These are phyloP conservation scores for Chromobotia macracanthus DNA, from an alignment of 2,797 vertebrate species.

Conservation along the genomic window DNA sequence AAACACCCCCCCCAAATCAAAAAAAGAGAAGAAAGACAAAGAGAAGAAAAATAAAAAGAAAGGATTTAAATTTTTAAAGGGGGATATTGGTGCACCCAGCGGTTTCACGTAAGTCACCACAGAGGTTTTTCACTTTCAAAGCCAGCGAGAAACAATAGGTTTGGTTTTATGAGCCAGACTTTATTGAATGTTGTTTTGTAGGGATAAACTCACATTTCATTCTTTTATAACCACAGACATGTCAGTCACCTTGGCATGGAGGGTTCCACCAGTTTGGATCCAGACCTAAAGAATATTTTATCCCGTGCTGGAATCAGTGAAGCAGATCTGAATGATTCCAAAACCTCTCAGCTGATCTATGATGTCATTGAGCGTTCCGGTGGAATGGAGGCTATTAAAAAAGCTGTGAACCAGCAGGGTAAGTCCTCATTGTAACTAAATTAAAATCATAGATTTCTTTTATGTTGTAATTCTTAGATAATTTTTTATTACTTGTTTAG, in stretches of 20 bases:
- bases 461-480: neutral
- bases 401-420: conserved; percentile 80
- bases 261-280: conserved; percentile 84
- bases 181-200: neutral
- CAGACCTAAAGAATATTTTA: conserved; percentile 82
- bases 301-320: conserved; percentile 85
- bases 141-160: neutral
- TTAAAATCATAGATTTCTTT: neutral
- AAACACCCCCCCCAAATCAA: conserved; percentile 54
- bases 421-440: conserved; percentile 8
- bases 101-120: conserved; percentile 85
- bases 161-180: too few relatives aligned
- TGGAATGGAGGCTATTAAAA: conserved; percentile 86
- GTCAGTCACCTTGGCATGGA: conserved; percentile 88
- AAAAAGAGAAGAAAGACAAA: conserved; percentile 53
- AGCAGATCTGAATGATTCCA: conserved; percentile 81
- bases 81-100: conserved; percentile 88
- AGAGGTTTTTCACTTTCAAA: too few relatives aligned
- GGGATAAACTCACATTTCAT: neutral
- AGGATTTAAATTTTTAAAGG: conserved; percentile 83
- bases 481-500: conserved; percentile 48
- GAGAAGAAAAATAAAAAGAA: conserved; percentile 84
- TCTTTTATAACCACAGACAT: conserved; percentile 74
- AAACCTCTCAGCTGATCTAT: conserved; percentile 86
- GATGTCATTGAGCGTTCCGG: conserved; percentile 89